Conservation (phyloP, 23 tunicate genomes). For the Oikopleura dioica region DNA sequence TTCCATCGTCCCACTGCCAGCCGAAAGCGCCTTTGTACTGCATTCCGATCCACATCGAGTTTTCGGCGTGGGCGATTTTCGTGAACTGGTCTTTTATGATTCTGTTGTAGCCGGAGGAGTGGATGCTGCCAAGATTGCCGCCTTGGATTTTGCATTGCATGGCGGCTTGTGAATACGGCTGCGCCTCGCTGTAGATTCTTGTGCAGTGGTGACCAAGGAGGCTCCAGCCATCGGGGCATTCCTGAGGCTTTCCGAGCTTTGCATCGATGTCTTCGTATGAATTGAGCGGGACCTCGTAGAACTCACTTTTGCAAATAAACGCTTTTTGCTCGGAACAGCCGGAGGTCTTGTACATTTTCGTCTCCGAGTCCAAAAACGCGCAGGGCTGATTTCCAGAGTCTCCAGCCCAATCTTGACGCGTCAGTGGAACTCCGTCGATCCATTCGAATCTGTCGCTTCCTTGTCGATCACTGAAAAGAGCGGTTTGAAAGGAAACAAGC, state of each 20-base stretch:
- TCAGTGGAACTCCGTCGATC: not conserved
- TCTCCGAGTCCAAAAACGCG: no score
- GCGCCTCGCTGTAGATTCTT: not conserved
- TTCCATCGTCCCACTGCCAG: conserved; percentile 8
- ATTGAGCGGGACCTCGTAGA: not conserved
- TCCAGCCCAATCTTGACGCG: not conserved
- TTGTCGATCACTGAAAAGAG: no score
- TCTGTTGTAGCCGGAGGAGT: not conserved
- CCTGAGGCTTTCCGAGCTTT: not conserved
- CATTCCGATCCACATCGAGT: not conserved
- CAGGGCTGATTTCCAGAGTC: no score
- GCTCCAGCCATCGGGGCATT: not conserved
- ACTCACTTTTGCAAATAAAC: not conserved
- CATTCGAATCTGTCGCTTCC: no score
- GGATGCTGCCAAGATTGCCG: not conserved
- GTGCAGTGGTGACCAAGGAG: not conserved
- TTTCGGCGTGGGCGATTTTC: not conserved
- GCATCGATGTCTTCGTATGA: not conserved
- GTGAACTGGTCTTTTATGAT: not conserved
- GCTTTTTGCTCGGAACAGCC: not conserved
- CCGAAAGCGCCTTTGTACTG: not conserved
- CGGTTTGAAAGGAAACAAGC: no score
- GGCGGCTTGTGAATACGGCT: not conserved
- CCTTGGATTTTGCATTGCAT: not conserved
- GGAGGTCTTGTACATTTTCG: not conserved